A percentile compares a stretch with the other conserved stretches of the same genome.
These are phyloP conservation scores for Troilus luridus DNA, from an alignment of 2,888 invertebrate genomes.

Conservation along the genomic window DNA sequence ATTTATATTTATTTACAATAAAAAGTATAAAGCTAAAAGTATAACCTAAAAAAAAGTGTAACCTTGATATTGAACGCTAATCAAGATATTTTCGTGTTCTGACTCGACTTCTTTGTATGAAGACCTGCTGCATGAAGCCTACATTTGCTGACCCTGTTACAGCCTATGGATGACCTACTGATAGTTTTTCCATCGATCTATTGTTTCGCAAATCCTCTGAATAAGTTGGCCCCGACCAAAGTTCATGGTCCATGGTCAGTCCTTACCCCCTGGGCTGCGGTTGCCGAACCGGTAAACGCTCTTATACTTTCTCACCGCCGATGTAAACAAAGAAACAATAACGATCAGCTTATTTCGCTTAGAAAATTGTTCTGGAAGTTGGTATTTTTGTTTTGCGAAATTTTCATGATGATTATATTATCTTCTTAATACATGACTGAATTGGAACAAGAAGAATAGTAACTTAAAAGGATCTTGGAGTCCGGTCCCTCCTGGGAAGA, in stretches of 20 bases:
- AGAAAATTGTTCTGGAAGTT: not conserved
- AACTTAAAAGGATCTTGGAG: too few relatives aligned
- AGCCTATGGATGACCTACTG: not conserved
- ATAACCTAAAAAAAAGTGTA: too few relatives aligned
- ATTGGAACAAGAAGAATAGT: too few relatives aligned
- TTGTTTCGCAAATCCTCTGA: slow-evolving; percentile 25
- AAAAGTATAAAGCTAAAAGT: not conserved
- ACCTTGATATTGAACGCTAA: not conserved
- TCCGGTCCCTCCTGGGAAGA: too few relatives aligned
- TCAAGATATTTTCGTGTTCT: not conserved
- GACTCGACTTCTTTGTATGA: not conserved
- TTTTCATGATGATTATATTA: too few relatives aligned
- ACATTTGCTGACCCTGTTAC: slow-evolving; percentile 3
- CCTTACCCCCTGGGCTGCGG: not conserved
- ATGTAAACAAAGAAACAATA: not conserved
- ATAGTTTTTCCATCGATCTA: slow-evolving; percentile 9
- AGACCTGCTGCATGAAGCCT: not conserved
- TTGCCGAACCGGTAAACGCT: not conserved
- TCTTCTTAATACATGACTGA: too few relatives aligned
- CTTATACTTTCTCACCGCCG: not conserved
- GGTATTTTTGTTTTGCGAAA: too few relatives aligned
- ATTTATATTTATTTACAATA: too few relatives aligned
- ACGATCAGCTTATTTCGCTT: not conserved
- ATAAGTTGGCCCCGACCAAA: not conserved
- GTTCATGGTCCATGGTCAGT: slow-evolving; percentile 26